phyloP scores from a whole-genome alignment of 2,797 vertebrate species.

The Tamandua tetradactyla region DNA sequence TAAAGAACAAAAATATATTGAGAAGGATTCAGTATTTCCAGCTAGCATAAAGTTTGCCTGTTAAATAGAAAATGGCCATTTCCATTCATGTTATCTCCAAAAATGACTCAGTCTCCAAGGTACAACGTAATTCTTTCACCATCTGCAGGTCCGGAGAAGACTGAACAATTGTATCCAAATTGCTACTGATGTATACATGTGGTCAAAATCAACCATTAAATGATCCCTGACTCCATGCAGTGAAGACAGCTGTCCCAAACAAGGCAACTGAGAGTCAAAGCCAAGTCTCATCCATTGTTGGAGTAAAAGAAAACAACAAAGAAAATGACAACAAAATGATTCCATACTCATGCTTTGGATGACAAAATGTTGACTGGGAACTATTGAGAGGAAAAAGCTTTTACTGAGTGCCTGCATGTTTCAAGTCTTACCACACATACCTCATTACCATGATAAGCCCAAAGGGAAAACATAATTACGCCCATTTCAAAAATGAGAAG shows the following conservation, averaged over 20 bases:
- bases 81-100: background rate
- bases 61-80: constrained; percentile 5
- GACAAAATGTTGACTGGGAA: background rate
- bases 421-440: background rate
- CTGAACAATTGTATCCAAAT: background rate
- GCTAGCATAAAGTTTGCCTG: background rate
- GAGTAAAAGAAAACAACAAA: background rate
- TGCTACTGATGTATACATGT: background rate
- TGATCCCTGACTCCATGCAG: background rate
- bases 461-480: background rate
- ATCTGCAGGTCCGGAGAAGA: background rate
- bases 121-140: background rate
- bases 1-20: background rate
- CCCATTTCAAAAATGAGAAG: background rate
- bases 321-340: background rate
- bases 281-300: background rate
- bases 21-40: background rate
- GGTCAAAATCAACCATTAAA: constrained; percentile 19
- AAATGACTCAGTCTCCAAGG: background rate
- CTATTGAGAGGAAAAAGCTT: background rate
- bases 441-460: background rate
- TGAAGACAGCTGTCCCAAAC: background rate
- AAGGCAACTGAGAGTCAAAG: background rate
- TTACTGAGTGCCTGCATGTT: background rate
- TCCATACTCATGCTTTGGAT: background rate